Evolutionary conservation across 2,113 vertebrate species (phyloP), one percentile per base, ranked within the genome.

Genomic region (Sylvilagus bachmani): DNA sequence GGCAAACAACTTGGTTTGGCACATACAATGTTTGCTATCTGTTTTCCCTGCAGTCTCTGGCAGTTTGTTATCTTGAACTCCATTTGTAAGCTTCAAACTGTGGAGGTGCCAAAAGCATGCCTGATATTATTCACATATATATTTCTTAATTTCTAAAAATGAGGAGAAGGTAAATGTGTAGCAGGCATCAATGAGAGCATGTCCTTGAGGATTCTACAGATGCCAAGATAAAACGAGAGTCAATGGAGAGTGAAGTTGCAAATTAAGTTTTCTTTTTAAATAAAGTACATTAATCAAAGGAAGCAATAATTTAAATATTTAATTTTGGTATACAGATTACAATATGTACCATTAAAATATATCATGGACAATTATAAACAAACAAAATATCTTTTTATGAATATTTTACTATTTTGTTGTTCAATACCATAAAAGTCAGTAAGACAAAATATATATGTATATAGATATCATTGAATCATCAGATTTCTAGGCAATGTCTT

Each of bases 41-140:
- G 74, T 93, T 97, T 97, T 96, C 62, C 86, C 93, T 92, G 81
- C 29, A 69, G 69, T 86, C 85, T 97, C 89, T 90, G 80, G 44
- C 83, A 95, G 27, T 38, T 96, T 73, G 87, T 95, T 96, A 95
- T 93, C 86, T 91, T 89, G 95, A 97, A 89, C 90, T 97, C 70
- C 73, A 90, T 93, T 96, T 95, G 10, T 92, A 82, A 96, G 53
- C 29, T 93, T 92, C 95, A 62, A 33, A 96, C 4, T 91, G 85
- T 86, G 93, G 93, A 97, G 90, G 55, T 92, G 49, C n/a, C 91
- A 95, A 53, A 78, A 84, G 31, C 62, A 77, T 71, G 95, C 29
- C 9, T 95, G 0, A 29, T 70, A 80, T 84, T 79, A 78, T 90
- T 80, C 38, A 58, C 19, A 53, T 84, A 31, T 69, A 22, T 51